A percentile compares a stretch with the other conserved stretches of the same genome.
Evolutionary conservation across 2,113 vertebrate species (phyloP).

Genomic region (Myiozetetes cayanensis): DNA sequence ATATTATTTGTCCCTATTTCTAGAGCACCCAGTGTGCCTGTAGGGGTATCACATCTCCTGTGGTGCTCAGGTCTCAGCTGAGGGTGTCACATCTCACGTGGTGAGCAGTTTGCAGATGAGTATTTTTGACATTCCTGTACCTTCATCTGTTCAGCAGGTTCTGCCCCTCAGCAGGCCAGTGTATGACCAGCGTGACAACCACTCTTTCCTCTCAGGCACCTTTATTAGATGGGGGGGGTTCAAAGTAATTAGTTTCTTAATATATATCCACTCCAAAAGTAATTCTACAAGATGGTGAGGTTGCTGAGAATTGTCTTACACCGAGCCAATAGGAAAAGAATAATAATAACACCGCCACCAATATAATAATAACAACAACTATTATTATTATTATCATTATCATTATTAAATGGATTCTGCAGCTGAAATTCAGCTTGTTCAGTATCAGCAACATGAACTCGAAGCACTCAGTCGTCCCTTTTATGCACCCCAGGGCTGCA

Average conservation of each 20-base stretch:
- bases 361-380: background rate
- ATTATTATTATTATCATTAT: no score
- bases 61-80: background rate
- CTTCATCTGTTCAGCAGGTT: background rate
- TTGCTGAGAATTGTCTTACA: background rate
- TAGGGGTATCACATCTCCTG: background rate
- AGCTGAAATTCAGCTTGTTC: background rate
- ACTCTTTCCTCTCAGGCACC: background rate
- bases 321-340: background rate
- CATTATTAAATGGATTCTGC: background rate
- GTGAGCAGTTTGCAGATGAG: background rate
- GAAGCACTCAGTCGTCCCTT: background rate
- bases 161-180: background rate
- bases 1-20: background rate
- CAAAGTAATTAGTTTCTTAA: background rate
- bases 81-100: background rate
- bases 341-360: background rate
- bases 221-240: background rate
- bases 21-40: background rate
- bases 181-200: background rate
- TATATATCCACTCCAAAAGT: background rate
- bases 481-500: background rate
- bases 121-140: background rate
- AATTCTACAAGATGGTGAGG: background rate
- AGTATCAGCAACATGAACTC: background rate